A percentile compares a stretch with the other conserved stretches of the same genome.
Conservation (phyloP, 2,797 vertebrate species). For the Graptemys geographica region DNA sequence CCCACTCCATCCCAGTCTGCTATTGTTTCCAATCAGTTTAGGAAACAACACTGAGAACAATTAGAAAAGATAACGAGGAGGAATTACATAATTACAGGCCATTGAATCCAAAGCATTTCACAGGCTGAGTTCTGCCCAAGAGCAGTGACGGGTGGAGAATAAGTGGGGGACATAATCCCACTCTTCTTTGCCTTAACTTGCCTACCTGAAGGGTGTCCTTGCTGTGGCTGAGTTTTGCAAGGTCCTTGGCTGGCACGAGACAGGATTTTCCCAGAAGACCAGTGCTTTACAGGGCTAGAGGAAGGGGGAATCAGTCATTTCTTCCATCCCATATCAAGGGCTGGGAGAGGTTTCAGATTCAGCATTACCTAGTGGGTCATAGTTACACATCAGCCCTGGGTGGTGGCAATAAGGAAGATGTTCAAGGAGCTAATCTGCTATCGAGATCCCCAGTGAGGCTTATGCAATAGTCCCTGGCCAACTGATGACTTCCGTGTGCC, state of each 20-base stretch:
- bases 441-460: background rate
- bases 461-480: conserved; percentile 15
- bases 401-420: conserved; percentile 37
- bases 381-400: background rate
- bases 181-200: conserved; percentile 22
- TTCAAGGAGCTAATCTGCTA: conserved; percentile 57
- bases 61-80: conserved; percentile 86
- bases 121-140: conserved; percentile 64
- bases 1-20: conserved; percentile 80
- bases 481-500: background rate
- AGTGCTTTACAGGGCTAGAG: background rate
- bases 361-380: background rate
- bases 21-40: conserved; percentile 84
- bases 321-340: background rate
- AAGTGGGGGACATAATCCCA: background rate
- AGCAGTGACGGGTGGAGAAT: background rate
- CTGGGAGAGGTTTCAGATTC: background rate
- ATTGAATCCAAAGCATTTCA: conserved; percentile 71
- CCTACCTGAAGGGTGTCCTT: background rate
- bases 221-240: background rate
- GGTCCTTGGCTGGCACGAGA: background rate
- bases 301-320: background rate
- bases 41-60: conserved; percentile 85
- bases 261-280: background rate
- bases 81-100: conserved; percentile 87